phyloP scores from a whole-genome alignment of 2,113 vertebrate genomes.

The Myanophis thanlyinensis region DNA sequence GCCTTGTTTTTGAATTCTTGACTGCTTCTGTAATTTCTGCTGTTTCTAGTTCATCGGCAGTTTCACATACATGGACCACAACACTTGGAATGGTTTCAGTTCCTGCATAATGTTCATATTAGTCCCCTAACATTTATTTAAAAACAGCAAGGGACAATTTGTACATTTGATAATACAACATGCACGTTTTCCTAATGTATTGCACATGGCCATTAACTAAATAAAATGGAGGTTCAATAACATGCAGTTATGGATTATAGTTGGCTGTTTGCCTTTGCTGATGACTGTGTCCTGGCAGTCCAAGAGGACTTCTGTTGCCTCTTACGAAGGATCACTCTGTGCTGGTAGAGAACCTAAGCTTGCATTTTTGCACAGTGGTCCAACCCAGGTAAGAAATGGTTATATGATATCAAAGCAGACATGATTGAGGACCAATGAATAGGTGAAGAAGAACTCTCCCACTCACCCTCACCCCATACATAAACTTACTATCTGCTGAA shows the following conservation, averaged over 20 bases:
- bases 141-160: not conserved
- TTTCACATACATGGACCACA: slow-evolving; percentile 91
- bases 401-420: not conserved
- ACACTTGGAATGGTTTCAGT: slow-evolving; percentile 94
- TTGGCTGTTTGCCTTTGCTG: not conserved
- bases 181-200: not conserved
- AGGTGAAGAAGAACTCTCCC: not conserved
- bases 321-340: not conserved
- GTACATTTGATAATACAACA: not conserved
- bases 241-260: not conserved
- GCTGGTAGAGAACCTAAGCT: not conserved
- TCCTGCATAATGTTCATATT: slow-evolving; percentile 90
- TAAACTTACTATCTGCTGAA: not conserved
- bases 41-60: slow-evolving; percentile 75
- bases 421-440: not conserved
- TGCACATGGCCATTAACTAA: not conserved
- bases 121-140: slow-evolving; percentile 77
- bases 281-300: not conserved
- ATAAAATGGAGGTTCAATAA: not conserved
- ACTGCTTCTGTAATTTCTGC: slow-evolving; percentile 71
- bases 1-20: slow-evolving; percentile 82
- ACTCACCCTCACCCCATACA: not conserved
- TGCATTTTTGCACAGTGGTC: not conserved
- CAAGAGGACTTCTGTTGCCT: not conserved
- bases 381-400: not conserved